Percentiles rank a stretch among this genome's conserved stretches.
These are phyloP conservation scores for Allobates femoralis DNA, from an alignment of 2,797 vertebrate species.

Conservation along the genomic window DNA sequence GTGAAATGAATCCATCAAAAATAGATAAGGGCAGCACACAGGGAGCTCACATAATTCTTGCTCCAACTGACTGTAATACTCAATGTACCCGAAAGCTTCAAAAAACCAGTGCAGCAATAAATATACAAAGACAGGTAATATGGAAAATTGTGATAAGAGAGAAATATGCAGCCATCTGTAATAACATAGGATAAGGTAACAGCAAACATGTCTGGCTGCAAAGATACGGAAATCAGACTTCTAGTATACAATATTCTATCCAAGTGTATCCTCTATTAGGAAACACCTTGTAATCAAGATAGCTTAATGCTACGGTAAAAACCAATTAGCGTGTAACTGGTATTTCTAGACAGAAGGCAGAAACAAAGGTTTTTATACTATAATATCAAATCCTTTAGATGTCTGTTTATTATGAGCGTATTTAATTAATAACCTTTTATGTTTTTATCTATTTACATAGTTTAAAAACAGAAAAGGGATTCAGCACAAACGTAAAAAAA, in stretches of 20 bases:
- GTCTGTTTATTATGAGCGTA: not conserved
- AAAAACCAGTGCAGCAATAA: constrained; percentile 68
- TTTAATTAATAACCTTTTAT: not conserved
- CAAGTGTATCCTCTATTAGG: not conserved
- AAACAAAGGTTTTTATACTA: not conserved
- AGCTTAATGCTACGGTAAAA: not conserved
- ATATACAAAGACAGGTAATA: constrained; percentile 74
- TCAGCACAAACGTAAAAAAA: no score
- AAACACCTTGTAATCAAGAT: constrained; percentile 36
- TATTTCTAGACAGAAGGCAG: constrained; percentile 25
- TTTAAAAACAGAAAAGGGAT: no score
- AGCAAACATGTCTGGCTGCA: constrained; percentile 73
- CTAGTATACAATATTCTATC: constrained; percentile 3
- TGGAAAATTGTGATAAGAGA: constrained; percentile 77
- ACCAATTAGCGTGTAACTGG: constrained; percentile 20
- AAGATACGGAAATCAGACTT: constrained; percentile 68
- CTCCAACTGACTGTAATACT: constrained; percentile 64
- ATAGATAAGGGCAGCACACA: constrained; percentile 72
- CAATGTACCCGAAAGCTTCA: constrained; percentile 54
- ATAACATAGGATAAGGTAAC: constrained; percentile 74
- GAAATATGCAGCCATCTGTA: constrained; percentile 73
- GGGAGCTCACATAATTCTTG: constrained; percentile 61
- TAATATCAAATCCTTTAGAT: not conserved
- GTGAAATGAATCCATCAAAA: constrained; percentile 75
- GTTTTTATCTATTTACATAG: no score